Evolutionary conservation across 2,797 vertebrate species (phyloP).

Genomic region (Parauchenoglanis ngamensis): DNA sequence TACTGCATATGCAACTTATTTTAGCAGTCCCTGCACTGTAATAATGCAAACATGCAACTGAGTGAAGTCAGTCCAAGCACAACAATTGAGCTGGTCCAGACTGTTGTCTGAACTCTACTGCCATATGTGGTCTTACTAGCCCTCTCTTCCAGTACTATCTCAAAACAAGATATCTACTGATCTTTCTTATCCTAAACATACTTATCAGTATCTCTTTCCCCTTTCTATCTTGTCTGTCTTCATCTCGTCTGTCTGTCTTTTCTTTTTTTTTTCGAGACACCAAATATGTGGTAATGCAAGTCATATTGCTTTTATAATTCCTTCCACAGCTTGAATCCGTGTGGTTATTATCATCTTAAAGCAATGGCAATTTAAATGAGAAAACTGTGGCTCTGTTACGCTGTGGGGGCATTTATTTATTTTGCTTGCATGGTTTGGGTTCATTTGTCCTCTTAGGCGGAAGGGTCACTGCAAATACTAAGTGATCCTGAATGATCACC

Average conservation of each 20-base stretch:
- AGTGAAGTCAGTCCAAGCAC: constrained; percentile 58
- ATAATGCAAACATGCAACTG: constrained; percentile 50
- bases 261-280: background rate
- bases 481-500: background rate
- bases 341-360: background rate
- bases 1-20: constrained; percentile 47
- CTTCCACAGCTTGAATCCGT: background rate
- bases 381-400: background rate
- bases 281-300: background rate
- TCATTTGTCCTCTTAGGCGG: background rate
- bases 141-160: constrained; percentile 35
- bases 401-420: background rate
- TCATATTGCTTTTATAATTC: background rate
- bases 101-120: constrained; percentile 28
- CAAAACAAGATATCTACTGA: constrained; percentile 39
- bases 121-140: constrained; percentile 51
- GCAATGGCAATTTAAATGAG: background rate
- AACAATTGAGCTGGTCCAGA: constrained; percentile 46
- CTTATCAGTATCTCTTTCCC: constrained; percentile 25
- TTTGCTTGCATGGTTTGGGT: background rate
- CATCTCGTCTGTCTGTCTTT: background rate
- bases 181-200: constrained; percentile 15
- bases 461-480: background rate
- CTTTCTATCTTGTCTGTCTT: background rate
- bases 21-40: constrained; percentile 44